Evolutionary conservation across 2,888 invertebrate species (phyloP).

Genomic region (Argyresthia goedartella): DNA sequence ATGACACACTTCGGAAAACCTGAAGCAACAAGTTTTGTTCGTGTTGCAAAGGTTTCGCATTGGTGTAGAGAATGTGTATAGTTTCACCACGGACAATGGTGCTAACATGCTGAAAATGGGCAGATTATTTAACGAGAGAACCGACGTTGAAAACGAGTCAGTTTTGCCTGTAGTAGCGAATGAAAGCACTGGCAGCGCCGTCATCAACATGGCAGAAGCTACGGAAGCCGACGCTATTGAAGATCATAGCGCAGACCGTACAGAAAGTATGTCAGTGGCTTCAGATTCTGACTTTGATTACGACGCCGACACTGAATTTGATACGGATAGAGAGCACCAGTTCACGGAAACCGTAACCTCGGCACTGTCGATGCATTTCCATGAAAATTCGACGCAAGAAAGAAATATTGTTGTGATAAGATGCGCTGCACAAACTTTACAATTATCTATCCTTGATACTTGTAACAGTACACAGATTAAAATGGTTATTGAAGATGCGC

Average conservation of each 20-base stretch:
- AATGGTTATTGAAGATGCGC: not conserved
- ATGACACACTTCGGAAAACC: no score
- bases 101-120: not conserved
- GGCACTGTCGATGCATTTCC: not conserved
- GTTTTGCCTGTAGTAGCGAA: not conserved
- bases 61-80: not conserved
- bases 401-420: no score
- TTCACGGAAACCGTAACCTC: not conserved
- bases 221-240: not conserved
- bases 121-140: not conserved
- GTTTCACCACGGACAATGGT: not conserved
- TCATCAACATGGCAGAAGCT: not conserved
- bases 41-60: not conserved
- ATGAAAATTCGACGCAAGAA: not conserved
- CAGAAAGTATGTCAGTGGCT: not conserved
- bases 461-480: not conserved
- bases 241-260: not conserved
- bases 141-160: not conserved
- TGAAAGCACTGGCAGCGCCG: not conserved
- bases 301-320: not conserved
- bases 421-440: no score
- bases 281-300: not conserved
- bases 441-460: not conserved
- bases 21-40: not conserved
- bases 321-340: not conserved